Evolutionary conservation across 2,888 invertebrate genomes (phyloP), one percentile per base, ranked within the genome.

Genomic region (Molorchus minor): DNA sequence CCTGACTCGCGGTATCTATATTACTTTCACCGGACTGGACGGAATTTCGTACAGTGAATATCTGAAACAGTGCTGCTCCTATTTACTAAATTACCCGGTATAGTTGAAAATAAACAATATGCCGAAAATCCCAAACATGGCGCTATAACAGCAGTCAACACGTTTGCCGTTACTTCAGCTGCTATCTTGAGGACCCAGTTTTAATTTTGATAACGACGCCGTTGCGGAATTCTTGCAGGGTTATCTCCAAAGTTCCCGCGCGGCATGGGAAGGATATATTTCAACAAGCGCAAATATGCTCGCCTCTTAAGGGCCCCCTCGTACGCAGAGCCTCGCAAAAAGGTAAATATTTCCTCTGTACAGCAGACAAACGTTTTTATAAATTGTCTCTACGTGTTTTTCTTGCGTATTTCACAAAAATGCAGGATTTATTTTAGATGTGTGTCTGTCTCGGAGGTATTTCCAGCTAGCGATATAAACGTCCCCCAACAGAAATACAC

Each of bases 331-430:
- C 57, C 64, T 56, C 62, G 53, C 61, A 56, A 60, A 55, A 71
- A 71, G 66, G 71, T 72, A 72, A 72, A 72, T 72, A 72, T 64
- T 70, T 70, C 71, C 72, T 60, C 57, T 69, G 67, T 70, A 64
- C 70, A 68, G 64, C 60, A 68, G 69, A 68, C 68, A 69, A 68
- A 67, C 69, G 65, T 71, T 72, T 71, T 71, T 68, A 71, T 72
- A 70, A 71, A 72, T 72, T 72, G 71, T 71, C 70, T 70, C 67
- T 67, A 68, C 72, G 71, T 72, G 71, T 71, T 71, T 69, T 67
- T 64, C 62, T 63, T 62, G 57, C 67, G 62, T 67, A 68, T 69
- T 67, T 61, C 62, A 65, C 62, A 68, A 70, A 69, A 70, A 71
- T 70, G 64, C 62, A 59, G 65, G 70, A 71, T 72, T 69, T 73